Conservation (phyloP, 2,888 invertebrate genomes). For the Acanthoscelides obtectus region DNA sequence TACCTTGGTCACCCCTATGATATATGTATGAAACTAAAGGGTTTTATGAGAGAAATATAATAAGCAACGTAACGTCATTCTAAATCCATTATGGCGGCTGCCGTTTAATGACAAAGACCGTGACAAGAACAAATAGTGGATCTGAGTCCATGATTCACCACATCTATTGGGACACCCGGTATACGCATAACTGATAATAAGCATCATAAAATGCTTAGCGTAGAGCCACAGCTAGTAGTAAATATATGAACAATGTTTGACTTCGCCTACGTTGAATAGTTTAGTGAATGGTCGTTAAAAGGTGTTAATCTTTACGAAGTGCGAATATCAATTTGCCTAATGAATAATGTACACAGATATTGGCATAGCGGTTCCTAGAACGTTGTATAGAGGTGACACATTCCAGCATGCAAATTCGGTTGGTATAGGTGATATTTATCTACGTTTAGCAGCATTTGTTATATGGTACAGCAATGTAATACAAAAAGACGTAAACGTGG, state of each 20-base stretch:
- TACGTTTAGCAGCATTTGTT: background rate
- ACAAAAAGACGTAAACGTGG: too few relatives aligned
- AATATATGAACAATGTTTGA: background rate
- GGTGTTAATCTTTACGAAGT: background rate
- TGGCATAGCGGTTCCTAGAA: background rate
- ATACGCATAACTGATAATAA: too few relatives aligned
- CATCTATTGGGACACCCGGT: too few relatives aligned
- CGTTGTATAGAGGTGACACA: background rate
- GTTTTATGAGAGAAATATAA: too few relatives aligned
- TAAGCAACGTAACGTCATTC: too few relatives aligned
- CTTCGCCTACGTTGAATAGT: background rate
- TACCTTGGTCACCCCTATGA: too few relatives aligned
- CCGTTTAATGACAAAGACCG: too few relatives aligned
- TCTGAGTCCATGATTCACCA: too few relatives aligned
- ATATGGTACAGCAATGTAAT: background rate
- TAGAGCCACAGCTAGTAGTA: background rate
- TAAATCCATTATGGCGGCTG: too few relatives aligned
- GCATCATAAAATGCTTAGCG: too few relatives aligned
- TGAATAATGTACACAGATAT: background rate
- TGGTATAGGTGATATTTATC: background rate
- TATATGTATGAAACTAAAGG: too few relatives aligned
- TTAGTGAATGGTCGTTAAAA: background rate
- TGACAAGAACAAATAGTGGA: too few relatives aligned
- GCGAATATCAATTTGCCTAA: background rate
- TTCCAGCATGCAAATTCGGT: background rate